Percentiles rank a stretch among this genome's conserved stretches.
These are phyloP conservation scores for Cheilosia grossa DNA, from an alignment of 2,888 invertebrate species.

Conservation along the genomic window DNA sequence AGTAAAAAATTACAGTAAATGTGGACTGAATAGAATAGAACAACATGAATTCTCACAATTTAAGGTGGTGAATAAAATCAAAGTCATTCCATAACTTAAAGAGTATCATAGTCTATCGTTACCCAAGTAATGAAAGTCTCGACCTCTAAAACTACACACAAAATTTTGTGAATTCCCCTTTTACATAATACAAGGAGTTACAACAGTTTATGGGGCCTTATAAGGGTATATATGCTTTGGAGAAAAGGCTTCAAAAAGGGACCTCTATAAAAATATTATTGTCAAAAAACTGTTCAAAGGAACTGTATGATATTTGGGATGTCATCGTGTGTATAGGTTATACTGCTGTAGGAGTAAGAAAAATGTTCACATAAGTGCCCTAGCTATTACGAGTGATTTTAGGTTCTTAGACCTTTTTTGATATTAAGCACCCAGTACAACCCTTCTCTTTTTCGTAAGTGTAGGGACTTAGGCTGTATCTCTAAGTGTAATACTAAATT, in stretches of 20 bases:
- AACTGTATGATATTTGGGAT: neutral
- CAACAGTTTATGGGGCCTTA: neutral
- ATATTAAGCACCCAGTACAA: neutral
- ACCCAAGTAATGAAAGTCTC: no score
- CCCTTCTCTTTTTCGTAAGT: neutral
- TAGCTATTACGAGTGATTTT: neutral
- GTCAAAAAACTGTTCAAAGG: neutral
- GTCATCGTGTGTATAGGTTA: neutral
- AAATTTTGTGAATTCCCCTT: neutral
- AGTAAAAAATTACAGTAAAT: no score
- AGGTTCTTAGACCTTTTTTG: neutral
- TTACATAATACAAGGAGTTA: neutral
- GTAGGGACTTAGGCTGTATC: neutral
- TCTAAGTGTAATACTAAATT: neutral
- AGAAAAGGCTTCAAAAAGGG: neutral
- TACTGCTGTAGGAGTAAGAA: neutral
- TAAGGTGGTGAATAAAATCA: no score
- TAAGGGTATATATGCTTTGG: neutral
- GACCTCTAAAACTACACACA: neutral
- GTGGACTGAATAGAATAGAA: no score
- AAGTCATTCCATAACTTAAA: no score
- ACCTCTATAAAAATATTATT: neutral
- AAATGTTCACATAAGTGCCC: neutral
- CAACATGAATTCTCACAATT: no score
- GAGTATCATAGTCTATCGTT: no score